These are phyloP conservation scores for Dendroctonus valens DNA, from an alignment of 1,140 invertebrate species.

Conservation along the genomic window DNA sequence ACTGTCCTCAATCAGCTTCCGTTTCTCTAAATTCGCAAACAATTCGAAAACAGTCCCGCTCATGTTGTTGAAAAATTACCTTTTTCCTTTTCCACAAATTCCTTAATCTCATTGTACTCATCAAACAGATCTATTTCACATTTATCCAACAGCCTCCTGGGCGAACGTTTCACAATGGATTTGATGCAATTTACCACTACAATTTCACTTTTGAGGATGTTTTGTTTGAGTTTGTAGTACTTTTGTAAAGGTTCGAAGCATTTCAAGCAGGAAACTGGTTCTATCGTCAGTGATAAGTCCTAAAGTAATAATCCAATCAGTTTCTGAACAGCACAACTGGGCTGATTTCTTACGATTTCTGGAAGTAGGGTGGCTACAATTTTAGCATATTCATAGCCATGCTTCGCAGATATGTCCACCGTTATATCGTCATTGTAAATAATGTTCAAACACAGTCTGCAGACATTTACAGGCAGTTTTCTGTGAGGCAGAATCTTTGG, in stretches of 20 bases:
- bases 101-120: slow-evolving; percentile 16
- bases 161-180: slow-evolving; percentile 10
- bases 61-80: not conserved
- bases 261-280: slow-evolving; percentile 11
- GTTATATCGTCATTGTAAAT: slow-evolving; percentile 8
- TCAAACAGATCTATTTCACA: slow-evolving; percentile 21
- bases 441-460: slow-evolving; percentile 12
- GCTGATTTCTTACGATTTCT: slow-evolving; percentile 5
- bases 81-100: slow-evolving; percentile 12
- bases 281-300: slow-evolving; percentile 12
- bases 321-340: not conserved
- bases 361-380: slow-evolving; percentile 4
- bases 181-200: slow-evolving; percentile 14
- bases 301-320: slow-evolving; percentile 4
- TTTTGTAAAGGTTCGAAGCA: slow-evolving; percentile 13
- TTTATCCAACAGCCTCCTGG: not conserved
- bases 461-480: slow-evolving; percentile 18
- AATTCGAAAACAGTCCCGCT: too few relatives aligned
- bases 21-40: too few relatives aligned
- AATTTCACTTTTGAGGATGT: slow-evolving; percentile 10
- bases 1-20: too few relatives aligned
- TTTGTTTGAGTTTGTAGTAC: slow-evolving; percentile 12
- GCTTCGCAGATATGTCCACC: slow-evolving; percentile 8
- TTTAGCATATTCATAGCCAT: slow-evolving; percentile 4
- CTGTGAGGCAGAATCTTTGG: slow-evolving; percentile 5